Evolutionary conservation across 2,888 invertebrate species (phyloP).

Genomic region (Agrotis segetum): DNA sequence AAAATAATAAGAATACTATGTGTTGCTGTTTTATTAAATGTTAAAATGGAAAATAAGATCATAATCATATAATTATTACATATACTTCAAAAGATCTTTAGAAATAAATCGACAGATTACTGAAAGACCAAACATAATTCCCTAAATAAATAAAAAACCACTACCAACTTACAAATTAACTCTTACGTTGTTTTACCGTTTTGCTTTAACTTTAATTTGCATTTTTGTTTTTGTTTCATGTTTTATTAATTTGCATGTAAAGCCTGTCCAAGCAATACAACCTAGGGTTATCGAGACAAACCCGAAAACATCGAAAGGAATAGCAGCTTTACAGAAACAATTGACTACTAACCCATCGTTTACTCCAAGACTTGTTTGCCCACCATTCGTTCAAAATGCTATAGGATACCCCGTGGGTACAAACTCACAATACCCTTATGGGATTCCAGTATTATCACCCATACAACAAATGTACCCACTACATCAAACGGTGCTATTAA

Average conservation of each 20-base stretch:
- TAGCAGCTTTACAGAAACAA: constrained; percentile 86
- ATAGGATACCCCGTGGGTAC: constrained; percentile 77
- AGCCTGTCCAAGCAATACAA: constrained; percentile 91
- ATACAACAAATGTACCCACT: constrained; percentile 88
- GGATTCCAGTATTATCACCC: constrained; percentile 84
- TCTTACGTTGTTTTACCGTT: constrained; percentile 49
- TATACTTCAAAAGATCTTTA: no score
- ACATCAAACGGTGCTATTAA: constrained; percentile 85
- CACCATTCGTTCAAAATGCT: constrained; percentile 85
- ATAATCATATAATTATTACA: no score
- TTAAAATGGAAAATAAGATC: no score
- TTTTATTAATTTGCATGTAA: constrained; percentile 75
- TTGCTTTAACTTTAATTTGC: constrained; percentile 81
- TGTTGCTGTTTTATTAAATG: no score
- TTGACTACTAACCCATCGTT: constrained; percentile 88
- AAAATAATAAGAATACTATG: no score
- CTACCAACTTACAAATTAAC: constrained; percentile 49
- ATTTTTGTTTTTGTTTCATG: constrained; percentile 85
- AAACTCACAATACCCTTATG: constrained; percentile 77
- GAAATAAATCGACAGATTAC: background rate
- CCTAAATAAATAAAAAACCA: constrained; percentile 3
- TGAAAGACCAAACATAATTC: constrained; percentile 27
- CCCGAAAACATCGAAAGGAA: constrained; percentile 80
- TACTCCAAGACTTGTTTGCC: constrained; percentile 86
- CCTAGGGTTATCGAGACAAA: constrained; percentile 88